These are phyloP conservation scores for Fulmarus glacialis DNA, from an alignment of 2,113 vertebrate species.

Conservation along the genomic window DNA sequence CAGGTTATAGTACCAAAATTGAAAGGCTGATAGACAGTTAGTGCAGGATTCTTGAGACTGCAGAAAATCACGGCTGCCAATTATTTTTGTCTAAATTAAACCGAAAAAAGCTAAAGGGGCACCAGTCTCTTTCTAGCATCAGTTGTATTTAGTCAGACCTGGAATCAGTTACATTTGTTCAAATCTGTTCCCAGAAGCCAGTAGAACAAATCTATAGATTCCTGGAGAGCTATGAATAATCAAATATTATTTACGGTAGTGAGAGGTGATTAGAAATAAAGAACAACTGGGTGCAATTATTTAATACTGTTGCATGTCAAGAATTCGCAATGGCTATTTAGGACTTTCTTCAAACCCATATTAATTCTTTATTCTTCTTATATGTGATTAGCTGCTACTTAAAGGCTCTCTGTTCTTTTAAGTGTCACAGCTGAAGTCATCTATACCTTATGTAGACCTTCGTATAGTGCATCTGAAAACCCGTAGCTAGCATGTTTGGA, in stretches of 20 bases:
- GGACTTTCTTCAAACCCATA: background rate
- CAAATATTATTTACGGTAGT: background rate
- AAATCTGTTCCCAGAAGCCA: background rate
- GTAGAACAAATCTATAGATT: background rate
- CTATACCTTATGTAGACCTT: background rate
- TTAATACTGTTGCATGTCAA: background rate
- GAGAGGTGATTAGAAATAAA: background rate
- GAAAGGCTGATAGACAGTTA: background rate
- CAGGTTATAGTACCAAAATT: background rate
- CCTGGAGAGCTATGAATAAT: background rate
- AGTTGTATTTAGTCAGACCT: background rate
- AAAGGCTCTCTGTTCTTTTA: background rate
- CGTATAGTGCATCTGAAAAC: background rate
- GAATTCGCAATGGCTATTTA: background rate
- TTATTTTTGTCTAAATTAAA: background rate
- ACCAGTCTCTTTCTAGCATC: background rate
- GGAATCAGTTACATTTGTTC: background rate
- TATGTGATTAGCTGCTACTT: background rate
- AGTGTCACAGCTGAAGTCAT: background rate
- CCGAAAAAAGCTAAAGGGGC: background rate
- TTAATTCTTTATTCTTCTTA: constrained; percentile 16
- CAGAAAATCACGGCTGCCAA: background rate
- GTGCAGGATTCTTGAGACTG: background rate
- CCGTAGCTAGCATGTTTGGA: background rate
- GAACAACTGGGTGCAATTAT: background rate